Evolutionary conservation across 2,797 vertebrate species (phyloP).

Genomic region (Pogonophryne albipinna): DNA sequence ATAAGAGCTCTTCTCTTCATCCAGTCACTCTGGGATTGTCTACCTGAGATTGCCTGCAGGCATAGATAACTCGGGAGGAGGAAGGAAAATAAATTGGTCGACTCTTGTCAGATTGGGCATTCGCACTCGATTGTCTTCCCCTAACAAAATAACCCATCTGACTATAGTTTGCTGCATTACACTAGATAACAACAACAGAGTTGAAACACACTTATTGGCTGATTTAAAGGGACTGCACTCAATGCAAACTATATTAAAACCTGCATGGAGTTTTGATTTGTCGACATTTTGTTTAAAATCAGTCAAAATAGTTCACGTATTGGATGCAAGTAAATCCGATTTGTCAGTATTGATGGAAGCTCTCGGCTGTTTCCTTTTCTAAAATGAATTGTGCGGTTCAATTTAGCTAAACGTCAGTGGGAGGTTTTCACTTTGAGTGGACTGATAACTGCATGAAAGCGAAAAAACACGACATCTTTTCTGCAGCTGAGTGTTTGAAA

Average conservation of each 20-base stretch:
- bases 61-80: slow-evolving; percentile 30
- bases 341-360: background rate
- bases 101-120: slow-evolving; percentile 23
- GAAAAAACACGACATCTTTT: too few species aligned
- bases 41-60: slow-evolving; percentile 41
- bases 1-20: slow-evolving; percentile 53
- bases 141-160: slow-evolving; percentile 20
- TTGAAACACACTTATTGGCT: background rate
- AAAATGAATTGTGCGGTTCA: background rate
- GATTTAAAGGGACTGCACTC: background rate
- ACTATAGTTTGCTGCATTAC: background rate
- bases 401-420: background rate
- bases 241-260: too few species aligned
- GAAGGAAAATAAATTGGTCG: slow-evolving; percentile 27
- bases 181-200: background rate
- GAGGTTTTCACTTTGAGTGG: slow-evolving; percentile 6
- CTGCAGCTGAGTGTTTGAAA: background rate
- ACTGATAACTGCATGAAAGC: slow-evolving; percentile 2
- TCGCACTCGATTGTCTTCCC: slow-evolving; percentile 14
- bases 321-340: background rate
- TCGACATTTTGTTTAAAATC: background rate
- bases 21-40: slow-evolving; percentile 47
- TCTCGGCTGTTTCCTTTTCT: background rate
- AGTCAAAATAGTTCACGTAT: background rate
- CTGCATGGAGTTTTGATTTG: background rate